Base-by-base conservation (phyloP, 2,888 invertebrate species). In the Amiota minor region DNA sequence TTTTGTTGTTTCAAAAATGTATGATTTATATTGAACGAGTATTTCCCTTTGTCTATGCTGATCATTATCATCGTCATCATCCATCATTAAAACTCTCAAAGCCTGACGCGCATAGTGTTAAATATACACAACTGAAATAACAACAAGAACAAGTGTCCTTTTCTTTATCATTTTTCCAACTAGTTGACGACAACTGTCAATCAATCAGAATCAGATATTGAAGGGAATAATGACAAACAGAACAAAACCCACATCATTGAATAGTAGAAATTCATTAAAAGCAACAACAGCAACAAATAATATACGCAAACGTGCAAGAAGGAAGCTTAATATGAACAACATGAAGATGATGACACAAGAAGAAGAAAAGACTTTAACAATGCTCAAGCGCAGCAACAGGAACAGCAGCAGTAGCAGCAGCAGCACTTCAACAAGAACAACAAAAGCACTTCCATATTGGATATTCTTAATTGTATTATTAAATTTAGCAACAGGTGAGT, bases 401-500 rank as follows among this genome's bases (percentile, higher is more conserved):
- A 49, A 35, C 56, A 64, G 46, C 16, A 46, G 6, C 35, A 35
- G 79, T 81, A 78, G 74, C 72, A 35, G 35, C 35, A 70, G 65
- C 18, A 53, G 68, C 47, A 16, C 70, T 72, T 49, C 61, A 62
- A 61, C 68, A 70, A 53, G 47, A 59, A 59, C 50, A 65, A 50
- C 46, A 65, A 47, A 20, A 70, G 8, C 73, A 72, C 56, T 55
- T 74, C 80, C 84, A 73, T 81, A 83, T 79, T 88, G 87, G 86
- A 83, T 88, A 80, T 82, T 85, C 80, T 80, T 87, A 78, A 79
- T 86, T 73, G 75, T 87, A 76, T 79, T 87, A 80, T 81, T 88
- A 78, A 86, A 81, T 80, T 82, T 88, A 83, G 81, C 88, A 80
- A 86, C 84, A 83, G 88, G 88, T 88, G 79, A 88, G 88, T 79